These are phyloP conservation scores for Megaceryle maxima DNA, from an alignment of 2,113 vertebrate species.

Conservation along the genomic window DNA sequence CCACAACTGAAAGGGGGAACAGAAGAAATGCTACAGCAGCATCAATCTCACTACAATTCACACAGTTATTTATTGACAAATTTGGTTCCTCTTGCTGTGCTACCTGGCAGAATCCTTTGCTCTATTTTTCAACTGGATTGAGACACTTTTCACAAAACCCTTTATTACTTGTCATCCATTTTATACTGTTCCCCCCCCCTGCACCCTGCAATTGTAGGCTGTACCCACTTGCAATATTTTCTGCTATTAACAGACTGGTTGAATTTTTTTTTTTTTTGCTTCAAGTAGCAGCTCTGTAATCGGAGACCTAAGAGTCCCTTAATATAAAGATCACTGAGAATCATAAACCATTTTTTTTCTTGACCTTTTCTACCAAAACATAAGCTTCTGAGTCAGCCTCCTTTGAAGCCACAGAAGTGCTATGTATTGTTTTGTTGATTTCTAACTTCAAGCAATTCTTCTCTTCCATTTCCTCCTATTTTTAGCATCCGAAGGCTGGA, in stretches of 20 bases:
- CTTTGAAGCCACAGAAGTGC: constrained; percentile 31
- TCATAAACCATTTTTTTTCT: constrained; percentile 28
- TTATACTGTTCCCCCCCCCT: not conserved
- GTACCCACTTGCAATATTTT: not conserved
- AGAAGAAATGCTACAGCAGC: not conserved
- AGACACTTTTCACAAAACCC: not conserved
- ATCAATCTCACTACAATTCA: not conserved
- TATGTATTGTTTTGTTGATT: constrained; percentile 29
- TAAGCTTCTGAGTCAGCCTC: constrained; percentile 51
- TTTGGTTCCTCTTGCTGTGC: not conserved
- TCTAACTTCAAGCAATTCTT: constrained; percentile 14
- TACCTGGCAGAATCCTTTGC: not conserved
- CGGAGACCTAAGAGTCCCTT: constrained; percentile 9
- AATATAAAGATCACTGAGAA: constrained; percentile 33
- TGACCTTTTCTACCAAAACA: constrained; percentile 56
- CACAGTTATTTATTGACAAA: not conserved
- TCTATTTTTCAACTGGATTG: not conserved
- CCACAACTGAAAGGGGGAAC: not conserved
- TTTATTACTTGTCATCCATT: not conserved
- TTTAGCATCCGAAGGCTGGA: constrained; percentile 40
- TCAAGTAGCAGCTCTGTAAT: not conserved
- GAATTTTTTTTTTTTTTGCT: not conserved
- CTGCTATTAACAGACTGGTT: not conserved
- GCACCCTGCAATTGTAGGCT: not conserved
- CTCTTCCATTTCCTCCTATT: constrained; percentile 34